These are phyloP conservation scores for Pissodes strobi DNA, from an alignment of 1,140 invertebrate species.

Conservation along the genomic window DNA sequence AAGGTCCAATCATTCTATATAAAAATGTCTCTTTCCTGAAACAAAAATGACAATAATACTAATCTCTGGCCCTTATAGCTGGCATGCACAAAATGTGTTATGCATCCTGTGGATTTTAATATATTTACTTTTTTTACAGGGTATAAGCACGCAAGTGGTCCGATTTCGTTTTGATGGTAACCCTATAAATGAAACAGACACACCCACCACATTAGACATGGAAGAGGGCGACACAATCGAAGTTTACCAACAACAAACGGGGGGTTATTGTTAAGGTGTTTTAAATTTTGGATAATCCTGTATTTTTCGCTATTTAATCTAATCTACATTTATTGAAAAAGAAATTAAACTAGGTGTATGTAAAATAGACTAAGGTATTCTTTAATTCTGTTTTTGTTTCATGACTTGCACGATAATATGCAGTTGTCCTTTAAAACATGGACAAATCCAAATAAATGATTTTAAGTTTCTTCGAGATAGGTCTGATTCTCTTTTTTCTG, in stretches of 20 bases:
- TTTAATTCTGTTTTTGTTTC: constrained; percentile 25
- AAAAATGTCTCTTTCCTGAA: too few species aligned
- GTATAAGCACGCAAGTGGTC: constrained; percentile 83
- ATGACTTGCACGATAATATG: not conserved
- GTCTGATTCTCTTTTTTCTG: constrained; percentile 40
- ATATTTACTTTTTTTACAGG: constrained; percentile 66
- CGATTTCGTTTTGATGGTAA: constrained; percentile 93
- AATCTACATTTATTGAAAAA: too few species aligned
- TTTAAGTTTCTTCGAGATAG: constrained; percentile 23
- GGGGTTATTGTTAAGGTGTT: constrained; percentile 48
- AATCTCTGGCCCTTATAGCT: too few species aligned
- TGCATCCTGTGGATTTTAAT: too few species aligned
- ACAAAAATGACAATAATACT: too few species aligned
- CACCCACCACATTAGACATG: constrained; percentile 88
- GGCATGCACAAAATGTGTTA: too few species aligned
- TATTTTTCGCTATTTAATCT: constrained; percentile 25
- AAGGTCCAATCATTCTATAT: too few species aligned
- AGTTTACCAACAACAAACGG: constrained; percentile 93
- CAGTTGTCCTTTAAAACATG: not conserved
- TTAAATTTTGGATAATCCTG: not conserved
- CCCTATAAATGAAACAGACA: constrained; percentile 92
- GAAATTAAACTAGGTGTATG: constrained; percentile 45
- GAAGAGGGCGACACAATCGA: constrained; percentile 95
- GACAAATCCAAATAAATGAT: constrained; percentile 3
- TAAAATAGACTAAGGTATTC: constrained; percentile 43